Percentiles rank a stretch among this genome's conserved stretches.
Conservation (phyloP, 2,888 invertebrate species). For the Ornithoptera alexandrae region DNA sequence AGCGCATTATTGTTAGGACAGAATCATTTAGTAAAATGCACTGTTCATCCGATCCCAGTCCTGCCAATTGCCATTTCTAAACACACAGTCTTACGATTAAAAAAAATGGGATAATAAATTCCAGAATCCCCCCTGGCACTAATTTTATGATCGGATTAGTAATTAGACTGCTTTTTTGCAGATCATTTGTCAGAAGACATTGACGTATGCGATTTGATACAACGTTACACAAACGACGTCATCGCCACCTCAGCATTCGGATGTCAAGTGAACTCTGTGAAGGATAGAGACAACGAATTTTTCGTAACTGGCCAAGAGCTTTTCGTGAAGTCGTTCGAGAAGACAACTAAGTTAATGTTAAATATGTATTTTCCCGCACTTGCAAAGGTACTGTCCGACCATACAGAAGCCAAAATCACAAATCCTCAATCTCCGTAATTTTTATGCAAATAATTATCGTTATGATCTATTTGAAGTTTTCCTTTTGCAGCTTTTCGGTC, state of each 20-base stretch:
- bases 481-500: slow-evolving; percentile 44
- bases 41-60: too few relatives aligned
- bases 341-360: slow-evolving; percentile 42
- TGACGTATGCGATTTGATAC: slow-evolving; percentile 69
- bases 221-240: slow-evolving; percentile 80
- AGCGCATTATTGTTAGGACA: too few relatives aligned
- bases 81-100: too few relatives aligned
- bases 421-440: too few relatives aligned
- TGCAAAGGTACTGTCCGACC: slow-evolving; percentile 41
- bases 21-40: too few relatives aligned
- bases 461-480: too few relatives aligned
- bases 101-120: too few relatives aligned
- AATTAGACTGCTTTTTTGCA: slow-evolving; percentile 30
- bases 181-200: slow-evolving; percentile 49
- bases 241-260: slow-evolving; percentile 81
- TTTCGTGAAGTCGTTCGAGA: slow-evolving; percentile 43
- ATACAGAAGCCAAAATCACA: too few relatives aligned
- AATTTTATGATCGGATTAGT: too few relatives aligned
- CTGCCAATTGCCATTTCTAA: too few relatives aligned
- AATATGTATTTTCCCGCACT: slow-evolving; percentile 42
- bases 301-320: slow-evolving; percentile 53
- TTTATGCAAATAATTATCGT: too few relatives aligned
- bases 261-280: slow-evolving; percentile 75
- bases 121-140: too few relatives aligned
- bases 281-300: slow-evolving; percentile 76